Evolutionary conservation across 2,888 invertebrate species (phyloP), one percentile per base, ranked within the genome.

Genomic region (Galeruca laticollis): DNA sequence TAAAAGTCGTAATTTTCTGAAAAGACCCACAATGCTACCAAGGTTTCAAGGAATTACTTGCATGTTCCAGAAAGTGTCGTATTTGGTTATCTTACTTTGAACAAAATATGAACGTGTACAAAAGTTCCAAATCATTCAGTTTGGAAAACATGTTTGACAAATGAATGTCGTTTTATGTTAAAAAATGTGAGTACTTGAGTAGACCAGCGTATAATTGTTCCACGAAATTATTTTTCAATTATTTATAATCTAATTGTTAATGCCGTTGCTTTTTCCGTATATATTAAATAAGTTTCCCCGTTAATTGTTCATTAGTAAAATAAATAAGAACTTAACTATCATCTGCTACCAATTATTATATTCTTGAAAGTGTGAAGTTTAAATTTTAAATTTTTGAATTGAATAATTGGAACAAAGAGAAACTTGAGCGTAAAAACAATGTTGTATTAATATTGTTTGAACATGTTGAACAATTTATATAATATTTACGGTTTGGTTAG

Each of bases 351-450:
- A 76, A 79, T 79, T 79, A 78, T 69, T 73, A 74, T 71, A 73
- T 72, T 72, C 76, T 79, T 68, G 80, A 80, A 79, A 80, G 80
- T 80, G 80, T 78, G 77, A 81, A 80, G 78, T 76, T 77, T 79
- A 78, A 79, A 81, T 64, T 64, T 75, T 71, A 66, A 68, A 68
- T 69, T 73, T 75, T 72, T 70, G 72, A 73, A 66, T 49, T 66
- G 73, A 77, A 75, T 76, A 76, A 77, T 78, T 74, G 73, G 75
- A 75, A 78, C 79, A 78, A 80, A 77, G 79, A 80, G 79, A 80
- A 80, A 79, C 78, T 79, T 26, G 13, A n/a, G 20, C 52, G 64
- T 52, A 62, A 72, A 62, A 76, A 75, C 70, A 73, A 71, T 68
- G 69, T 74, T 67, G 57, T 37, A 69, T 66, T 69, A 57, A 67